These are phyloP conservation scores for Chamaea fasciata DNA, from an alignment of 2,113 vertebrate genomes.

Conservation along the genomic window DNA sequence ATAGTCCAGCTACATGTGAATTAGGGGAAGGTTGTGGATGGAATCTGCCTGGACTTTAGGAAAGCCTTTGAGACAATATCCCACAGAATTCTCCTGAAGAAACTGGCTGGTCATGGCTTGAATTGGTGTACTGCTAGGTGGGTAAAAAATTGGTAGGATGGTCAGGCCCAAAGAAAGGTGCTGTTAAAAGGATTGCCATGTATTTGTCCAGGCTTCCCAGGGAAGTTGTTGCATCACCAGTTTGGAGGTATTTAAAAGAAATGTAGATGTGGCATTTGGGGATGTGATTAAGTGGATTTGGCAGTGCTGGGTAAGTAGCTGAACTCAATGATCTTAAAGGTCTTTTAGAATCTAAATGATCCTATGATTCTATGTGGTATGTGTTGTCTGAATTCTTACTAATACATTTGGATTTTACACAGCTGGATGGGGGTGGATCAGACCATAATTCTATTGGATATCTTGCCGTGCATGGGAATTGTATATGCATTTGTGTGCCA, in stretches of 20 bases:
- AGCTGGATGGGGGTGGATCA: not conserved
- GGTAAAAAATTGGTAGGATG: not conserved
- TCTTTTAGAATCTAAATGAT: not conserved
- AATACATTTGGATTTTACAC: fast-evolving
- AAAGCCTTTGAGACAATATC: not conserved
- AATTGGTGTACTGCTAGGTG: too few relatives aligned
- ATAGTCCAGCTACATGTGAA: not conserved
- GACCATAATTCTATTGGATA: not conserved
- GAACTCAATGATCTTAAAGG: not conserved
- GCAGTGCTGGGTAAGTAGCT: not conserved
- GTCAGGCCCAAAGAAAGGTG: not conserved
- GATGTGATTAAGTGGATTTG: not conserved
- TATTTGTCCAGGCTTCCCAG: not conserved
- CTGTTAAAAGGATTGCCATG: not conserved
- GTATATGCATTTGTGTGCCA: not conserved
- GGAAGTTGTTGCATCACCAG: not conserved
- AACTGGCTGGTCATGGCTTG: not conserved
- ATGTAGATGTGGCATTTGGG: not conserved
- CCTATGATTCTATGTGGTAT: not conserved
- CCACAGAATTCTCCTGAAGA: not conserved
- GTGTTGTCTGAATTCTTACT: not conserved
- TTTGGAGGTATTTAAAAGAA: not conserved
- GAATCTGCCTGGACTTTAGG: not conserved
- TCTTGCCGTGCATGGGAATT: not conserved
- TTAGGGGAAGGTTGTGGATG: not conserved